phyloP scores from a whole-genome alignment of 2,113 vertebrate species.

The Seriola rivoliana region DNA sequence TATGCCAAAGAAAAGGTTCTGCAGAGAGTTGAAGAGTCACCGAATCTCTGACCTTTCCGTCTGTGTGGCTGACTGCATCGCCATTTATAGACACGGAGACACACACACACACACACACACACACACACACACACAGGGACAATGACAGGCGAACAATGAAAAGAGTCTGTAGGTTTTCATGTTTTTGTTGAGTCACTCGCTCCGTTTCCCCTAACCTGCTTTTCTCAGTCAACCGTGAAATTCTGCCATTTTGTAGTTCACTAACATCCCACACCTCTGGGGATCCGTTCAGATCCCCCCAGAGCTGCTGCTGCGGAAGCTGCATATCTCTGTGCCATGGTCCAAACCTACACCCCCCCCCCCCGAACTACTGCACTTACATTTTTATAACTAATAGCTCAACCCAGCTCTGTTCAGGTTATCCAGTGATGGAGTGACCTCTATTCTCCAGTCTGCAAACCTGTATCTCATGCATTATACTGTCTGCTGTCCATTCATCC shows the following conservation, averaged over 20 bases:
- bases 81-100: constrained; percentile 46
- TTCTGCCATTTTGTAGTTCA: constrained; percentile 24
- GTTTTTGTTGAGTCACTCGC: constrained; percentile 36
- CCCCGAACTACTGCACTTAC: background rate
- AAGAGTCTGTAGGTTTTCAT: constrained; percentile 43
- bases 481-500: background rate
- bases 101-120: constrained; percentile 7
- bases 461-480: constrained; percentile 6
- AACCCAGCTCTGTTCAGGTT: constrained; percentile 23
- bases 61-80: constrained; percentile 49
- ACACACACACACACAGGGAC: constrained; percentile 11
- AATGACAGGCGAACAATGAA: constrained; percentile 36
- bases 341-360: background rate
- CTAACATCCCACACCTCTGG: background rate
- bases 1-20: constrained; percentile 64
- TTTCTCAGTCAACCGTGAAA: constrained; percentile 52
- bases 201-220: constrained; percentile 34
- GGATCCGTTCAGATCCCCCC: constrained; percentile 32
- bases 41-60: constrained; percentile 71
- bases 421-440: constrained; percentile 44
- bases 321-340: background rate
- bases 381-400: constrained; percentile 5
- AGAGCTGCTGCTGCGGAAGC: background rate
- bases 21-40: constrained; percentile 66
- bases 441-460: constrained; percentile 5